Evolutionary conservation across 2,888 invertebrate genomes (phyloP).

Genomic region (Rotaria magnacalcarata): DNA sequence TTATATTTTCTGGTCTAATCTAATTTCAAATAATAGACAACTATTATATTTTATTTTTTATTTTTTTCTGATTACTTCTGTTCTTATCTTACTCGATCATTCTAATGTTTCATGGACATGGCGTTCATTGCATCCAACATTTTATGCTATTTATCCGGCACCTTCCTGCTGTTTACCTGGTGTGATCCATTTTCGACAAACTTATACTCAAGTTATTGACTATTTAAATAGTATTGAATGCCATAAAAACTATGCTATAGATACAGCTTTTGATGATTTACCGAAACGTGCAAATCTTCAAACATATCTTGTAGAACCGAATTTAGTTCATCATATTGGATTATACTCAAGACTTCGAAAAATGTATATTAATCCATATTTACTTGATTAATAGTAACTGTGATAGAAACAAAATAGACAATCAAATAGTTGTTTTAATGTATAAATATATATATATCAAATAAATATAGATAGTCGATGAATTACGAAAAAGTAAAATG

Average conservation of each 20-base stretch:
- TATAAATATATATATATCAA: no score
- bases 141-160: slow-evolving; percentile 4
- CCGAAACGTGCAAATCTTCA: neutral
- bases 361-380: slow-evolving; percentile 20
- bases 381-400: neutral
- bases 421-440: neutral
- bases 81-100: slow-evolving; percentile 1
- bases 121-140: slow-evolving; percentile 22
- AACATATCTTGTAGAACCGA: slow-evolving; percentile 13
- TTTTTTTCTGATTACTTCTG: neutral
- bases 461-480: no score
- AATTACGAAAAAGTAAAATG: no score
- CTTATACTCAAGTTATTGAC: neutral
- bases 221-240: slow-evolving; percentile 3
- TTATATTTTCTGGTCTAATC: no score
- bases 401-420: neutral
- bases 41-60: neutral
- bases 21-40: neutral
- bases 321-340: slow-evolving; percentile 33
- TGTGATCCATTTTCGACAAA: neutral
- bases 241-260: neutral
- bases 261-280: slow-evolving; percentile 33
- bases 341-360: slow-evolving; percentile 1
- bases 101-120: slow-evolving; percentile 22
- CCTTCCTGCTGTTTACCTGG: slow-evolving; percentile 28